Percentiles rank a stretch among this genome's conserved stretches.
Evolutionary conservation across 64 coral and sea anemone species (phyloP).

Genomic region (Exaiptasia diaphana): DNA sequence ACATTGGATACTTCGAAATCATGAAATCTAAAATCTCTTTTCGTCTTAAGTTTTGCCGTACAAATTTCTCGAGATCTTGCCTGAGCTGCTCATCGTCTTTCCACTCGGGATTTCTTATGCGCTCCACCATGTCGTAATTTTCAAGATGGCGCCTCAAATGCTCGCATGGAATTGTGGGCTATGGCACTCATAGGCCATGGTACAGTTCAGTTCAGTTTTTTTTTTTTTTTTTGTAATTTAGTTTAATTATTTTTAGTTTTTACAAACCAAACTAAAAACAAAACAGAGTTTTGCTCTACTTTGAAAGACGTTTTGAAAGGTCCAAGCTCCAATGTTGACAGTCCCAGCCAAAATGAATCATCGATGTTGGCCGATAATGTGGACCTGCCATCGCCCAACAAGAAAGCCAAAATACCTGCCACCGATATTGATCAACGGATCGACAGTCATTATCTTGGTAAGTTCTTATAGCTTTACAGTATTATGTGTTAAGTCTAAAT

Average conservation of each 20-base stretch:
- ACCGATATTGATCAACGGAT: not conserved
- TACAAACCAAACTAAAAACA: not conserved
- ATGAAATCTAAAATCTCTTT: constrained; percentile 61
- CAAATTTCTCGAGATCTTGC: constrained; percentile 44
- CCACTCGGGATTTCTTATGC: constrained; percentile 47
- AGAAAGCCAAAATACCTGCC: not conserved
- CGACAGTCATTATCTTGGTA: not conserved
- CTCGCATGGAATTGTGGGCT: constrained; percentile 15
- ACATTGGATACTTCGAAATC: constrained; percentile 43
- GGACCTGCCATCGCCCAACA: not conserved
- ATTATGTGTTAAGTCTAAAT: too few species aligned
- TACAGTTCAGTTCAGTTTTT: constrained; percentile 15
- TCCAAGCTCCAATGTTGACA: too few species aligned
- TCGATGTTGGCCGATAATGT: too few species aligned
- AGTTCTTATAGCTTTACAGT: too few species aligned
- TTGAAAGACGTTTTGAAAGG: too few species aligned
- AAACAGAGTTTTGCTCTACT: too few species aligned
- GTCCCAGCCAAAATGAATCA: too few species aligned
- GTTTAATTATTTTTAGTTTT: not conserved
- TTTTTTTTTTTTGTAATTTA: not conserved
- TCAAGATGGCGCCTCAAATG: not conserved
- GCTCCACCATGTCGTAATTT: constrained; percentile 23
- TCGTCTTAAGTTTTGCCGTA: constrained; percentile 40
- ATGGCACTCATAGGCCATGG: constrained; percentile 22
- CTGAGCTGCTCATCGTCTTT: constrained; percentile 54